Base-by-base conservation (phyloP, 1,140 invertebrate genomes). In the Chrysomallon squamiferum region DNA sequence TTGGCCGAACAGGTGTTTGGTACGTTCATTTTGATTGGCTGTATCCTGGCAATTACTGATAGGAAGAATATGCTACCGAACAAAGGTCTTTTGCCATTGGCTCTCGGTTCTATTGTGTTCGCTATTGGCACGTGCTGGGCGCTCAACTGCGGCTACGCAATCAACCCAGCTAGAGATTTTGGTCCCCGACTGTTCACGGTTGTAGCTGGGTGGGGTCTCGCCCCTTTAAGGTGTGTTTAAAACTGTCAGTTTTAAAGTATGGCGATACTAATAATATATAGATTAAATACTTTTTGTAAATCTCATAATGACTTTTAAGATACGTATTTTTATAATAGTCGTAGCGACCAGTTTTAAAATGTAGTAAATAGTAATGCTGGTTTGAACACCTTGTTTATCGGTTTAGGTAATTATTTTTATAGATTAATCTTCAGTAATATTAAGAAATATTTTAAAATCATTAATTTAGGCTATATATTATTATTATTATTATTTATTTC, bases 101-200 rank as follows among this genome's bases (percentile, higher is more conserved):
- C 85, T 20, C 80, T 89, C n/a, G 89, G 89, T 11, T 69, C 88
- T 25, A 73, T 83, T 20, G 85, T 90, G 22, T 75, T 85, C 13
- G 83, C 80, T 25, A 87, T 90, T 63, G 86, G 87, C 30, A 77
- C 88, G 49, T 82, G 86, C 29, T 88, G 88, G 71, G 80, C 78
- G 13, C 70, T 79, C 49, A 90, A 91, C 75, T 88, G 87, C 63
- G 89, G 89, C 32, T 89, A 86, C 59, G 87, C 89, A 2, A 81
- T 91, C 52, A 90, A 90, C 78, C 89, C 89, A 18, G 90, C 90
- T 6, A 74, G 90, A 60, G 89, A 90, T 77, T 77, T 91, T 9
- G 84, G 86, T 2, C 90, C 89, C 5, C 73, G 89, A 43, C 62
- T 89, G 18, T 89, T 90, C 69, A 86, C 85, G 3, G 75, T 85